phyloP scores from a whole-genome alignment of 2,113 vertebrate genomes.

The Sebastes fasciatus region DNA sequence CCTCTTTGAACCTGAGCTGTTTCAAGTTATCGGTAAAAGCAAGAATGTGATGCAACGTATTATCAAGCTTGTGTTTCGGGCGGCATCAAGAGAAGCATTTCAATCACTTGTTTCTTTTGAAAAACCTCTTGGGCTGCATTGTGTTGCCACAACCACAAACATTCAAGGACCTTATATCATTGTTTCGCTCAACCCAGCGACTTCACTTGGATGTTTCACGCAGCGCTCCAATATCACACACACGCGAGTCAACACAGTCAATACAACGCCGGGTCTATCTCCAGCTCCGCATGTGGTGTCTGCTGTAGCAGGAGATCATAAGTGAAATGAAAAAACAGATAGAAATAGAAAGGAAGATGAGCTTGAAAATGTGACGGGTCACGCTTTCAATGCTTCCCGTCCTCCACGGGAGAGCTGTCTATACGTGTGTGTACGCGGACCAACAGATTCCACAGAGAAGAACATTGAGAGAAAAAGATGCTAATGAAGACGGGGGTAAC shows the following conservation, averaged over 20 bases:
- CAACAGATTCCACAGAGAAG: slow-evolving; percentile 7
- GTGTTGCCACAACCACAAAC: slow-evolving; percentile 7
- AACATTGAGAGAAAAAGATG: not conserved
- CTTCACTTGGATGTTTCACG: slow-evolving; percentile 29
- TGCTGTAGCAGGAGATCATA: slow-evolving; percentile 25
- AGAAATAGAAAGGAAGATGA: slow-evolving; percentile 43
- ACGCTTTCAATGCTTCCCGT: not conserved
- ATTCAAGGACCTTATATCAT: slow-evolving; percentile 17
- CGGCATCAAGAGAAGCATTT: slow-evolving; percentile 9
- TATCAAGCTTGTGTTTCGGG: slow-evolving; percentile 13
- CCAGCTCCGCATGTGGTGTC: slow-evolving; percentile 32
- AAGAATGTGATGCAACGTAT: slow-evolving; percentile 34
- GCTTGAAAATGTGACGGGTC: slow-evolving; percentile 2
- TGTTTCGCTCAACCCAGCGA: slow-evolving; percentile 9
- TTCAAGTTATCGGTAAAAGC: slow-evolving; percentile 25
- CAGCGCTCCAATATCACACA: slow-evolving; percentile 21
- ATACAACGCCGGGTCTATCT: slow-evolving; percentile 22
- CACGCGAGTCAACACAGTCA: not conserved
- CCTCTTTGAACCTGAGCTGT: slow-evolving; percentile 28
- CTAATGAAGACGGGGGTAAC: slow-evolving; percentile 5
- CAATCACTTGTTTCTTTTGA: slow-evolving; percentile 18
- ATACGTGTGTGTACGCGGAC: not conserved
- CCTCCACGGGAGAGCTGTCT: not conserved
- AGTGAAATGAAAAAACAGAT: slow-evolving; percentile 46
- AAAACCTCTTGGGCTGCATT: slow-evolving; percentile 14